Evolutionary conservation across 2,888 invertebrate genomes (phyloP).

Genomic region (Erebia ligea): DNA sequence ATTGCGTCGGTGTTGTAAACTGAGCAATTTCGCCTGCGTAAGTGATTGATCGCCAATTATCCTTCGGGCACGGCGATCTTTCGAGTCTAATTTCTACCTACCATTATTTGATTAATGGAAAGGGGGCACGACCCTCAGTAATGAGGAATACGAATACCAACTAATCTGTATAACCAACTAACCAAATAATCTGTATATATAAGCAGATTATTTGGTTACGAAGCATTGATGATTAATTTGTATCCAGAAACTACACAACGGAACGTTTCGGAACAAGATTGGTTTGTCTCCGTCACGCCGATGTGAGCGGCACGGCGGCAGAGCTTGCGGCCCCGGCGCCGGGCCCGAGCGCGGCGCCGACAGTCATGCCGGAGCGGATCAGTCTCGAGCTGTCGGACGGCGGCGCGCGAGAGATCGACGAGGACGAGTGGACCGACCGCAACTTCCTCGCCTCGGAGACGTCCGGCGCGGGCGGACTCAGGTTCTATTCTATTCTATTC

Average conservation of each 20-base stretch:
- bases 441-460: constrained; percentile 94
- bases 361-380: constrained; percentile 67
- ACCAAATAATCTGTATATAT: no score
- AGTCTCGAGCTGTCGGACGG: constrained; percentile 69
- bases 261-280: constrained; percentile 68
- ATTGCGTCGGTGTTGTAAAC: no score
- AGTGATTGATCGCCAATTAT: no score
- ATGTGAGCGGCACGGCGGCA: constrained; percentile 51
- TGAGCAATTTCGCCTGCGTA: no score
- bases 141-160: no score
- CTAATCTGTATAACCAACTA: no score
- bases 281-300: constrained; percentile 70
- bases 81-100: no score
- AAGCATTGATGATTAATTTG: background rate
- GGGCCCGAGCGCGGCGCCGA: constrained; percentile 32
- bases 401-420: constrained; percentile 89
- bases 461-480: constrained; percentile 67
- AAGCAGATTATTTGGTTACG: no score
- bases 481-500: constrained; percentile 47
- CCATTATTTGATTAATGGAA: no score
- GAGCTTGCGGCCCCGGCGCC: background rate
- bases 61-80: no score
- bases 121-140: no score
- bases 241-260: constrained; percentile 67
- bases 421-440: constrained; percentile 97